Evolutionary conservation across 2,888 invertebrate genomes (phyloP).

Genomic region (Villa cingulata): DNA sequence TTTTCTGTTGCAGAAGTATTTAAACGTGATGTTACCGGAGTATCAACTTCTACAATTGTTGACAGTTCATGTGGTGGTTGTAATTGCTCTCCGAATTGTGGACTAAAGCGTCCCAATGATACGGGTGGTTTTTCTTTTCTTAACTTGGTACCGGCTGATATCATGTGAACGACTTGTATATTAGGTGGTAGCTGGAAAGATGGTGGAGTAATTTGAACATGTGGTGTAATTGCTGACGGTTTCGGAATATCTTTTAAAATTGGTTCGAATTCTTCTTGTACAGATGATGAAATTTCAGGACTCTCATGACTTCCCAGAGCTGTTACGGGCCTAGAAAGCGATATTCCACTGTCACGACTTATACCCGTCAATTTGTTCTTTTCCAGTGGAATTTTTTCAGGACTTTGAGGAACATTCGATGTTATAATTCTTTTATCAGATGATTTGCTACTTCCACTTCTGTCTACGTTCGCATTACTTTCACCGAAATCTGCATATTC

Average conservation of each 20-base stretch:
- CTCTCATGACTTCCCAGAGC: constrained; percentile 22
- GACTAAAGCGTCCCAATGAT: constrained; percentile 29
- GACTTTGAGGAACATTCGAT: constrained; percentile 5
- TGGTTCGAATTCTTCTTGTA: constrained; percentile 21
- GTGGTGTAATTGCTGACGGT: constrained; percentile 4
- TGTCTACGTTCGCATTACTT: constrained; percentile 8
- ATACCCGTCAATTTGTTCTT: constrained; percentile 26
- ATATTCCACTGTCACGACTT: constrained; percentile 34
- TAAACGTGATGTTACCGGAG: constrained; percentile 42
- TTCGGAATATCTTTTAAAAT: constrained; percentile 32
- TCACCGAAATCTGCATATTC: constrained; percentile 31
- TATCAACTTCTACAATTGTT: constrained; percentile 54
- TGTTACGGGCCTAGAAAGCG: constrained; percentile 31
- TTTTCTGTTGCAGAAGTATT: constrained; percentile 8
- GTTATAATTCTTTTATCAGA: not conserved
- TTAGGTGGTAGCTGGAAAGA: constrained; percentile 8
- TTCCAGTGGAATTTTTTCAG: constrained; percentile 18
- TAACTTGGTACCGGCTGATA: not conserved
- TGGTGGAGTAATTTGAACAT: constrained; percentile 10
- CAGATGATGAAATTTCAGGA: constrained; percentile 4
- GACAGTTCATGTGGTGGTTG: constrained; percentile 45
- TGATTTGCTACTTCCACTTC: constrained; percentile 1
- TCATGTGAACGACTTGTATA: not conserved
- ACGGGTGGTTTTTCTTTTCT: constrained; percentile 22
- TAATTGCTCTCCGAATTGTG: constrained; percentile 26